phyloP scores from a whole-genome alignment of 2,888 invertebrate genomes.

The Chrysolina oricalcia region DNA sequence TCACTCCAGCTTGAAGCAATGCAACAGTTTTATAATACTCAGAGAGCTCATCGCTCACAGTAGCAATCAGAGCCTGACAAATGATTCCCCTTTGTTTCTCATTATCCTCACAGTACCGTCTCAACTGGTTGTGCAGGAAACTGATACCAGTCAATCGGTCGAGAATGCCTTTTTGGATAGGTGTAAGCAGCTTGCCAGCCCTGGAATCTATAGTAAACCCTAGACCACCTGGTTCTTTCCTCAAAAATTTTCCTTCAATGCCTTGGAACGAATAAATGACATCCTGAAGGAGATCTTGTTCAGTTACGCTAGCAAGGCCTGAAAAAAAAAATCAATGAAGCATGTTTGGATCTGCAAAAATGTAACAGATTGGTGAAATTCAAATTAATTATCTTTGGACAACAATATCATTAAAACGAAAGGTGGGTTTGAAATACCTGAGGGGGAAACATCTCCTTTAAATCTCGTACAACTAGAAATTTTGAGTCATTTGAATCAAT shows the following conservation, averaged over 20 bases:
- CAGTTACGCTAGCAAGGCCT: slow-evolving; percentile 50
- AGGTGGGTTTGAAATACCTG: no score
- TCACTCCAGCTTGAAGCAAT: slow-evolving; percentile 88
- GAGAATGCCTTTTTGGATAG: slow-evolving; percentile 76
- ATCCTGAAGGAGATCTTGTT: slow-evolving; percentile 72
- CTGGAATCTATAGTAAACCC: slow-evolving; percentile 78
- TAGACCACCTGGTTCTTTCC: slow-evolving; percentile 77
- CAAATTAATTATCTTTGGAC: no score
- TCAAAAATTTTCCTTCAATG: slow-evolving; percentile 85
- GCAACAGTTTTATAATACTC: slow-evolving; percentile 93
- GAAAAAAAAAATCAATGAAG: slow-evolving; percentile 27
- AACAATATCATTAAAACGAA: no score
- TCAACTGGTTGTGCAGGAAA: slow-evolving; percentile 84
- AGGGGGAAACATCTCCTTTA: no score
- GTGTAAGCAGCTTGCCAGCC: slow-evolving; percentile 73
- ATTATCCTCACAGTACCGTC: slow-evolving; percentile 84
- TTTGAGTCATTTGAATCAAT: no score
- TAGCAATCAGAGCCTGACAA: slow-evolving; percentile 89
- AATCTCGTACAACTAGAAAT: no score
- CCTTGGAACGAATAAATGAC: slow-evolving; percentile 84
- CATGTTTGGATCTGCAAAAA: no score
- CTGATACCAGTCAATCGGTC: slow-evolving; percentile 89
- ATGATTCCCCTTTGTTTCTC: slow-evolving; percentile 81
- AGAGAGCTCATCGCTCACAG: slow-evolving; percentile 87
- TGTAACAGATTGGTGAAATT: no score